Conservation (phyloP, 2,797 vertebrate genomes). For the Eidolon dupreanum region DNA sequence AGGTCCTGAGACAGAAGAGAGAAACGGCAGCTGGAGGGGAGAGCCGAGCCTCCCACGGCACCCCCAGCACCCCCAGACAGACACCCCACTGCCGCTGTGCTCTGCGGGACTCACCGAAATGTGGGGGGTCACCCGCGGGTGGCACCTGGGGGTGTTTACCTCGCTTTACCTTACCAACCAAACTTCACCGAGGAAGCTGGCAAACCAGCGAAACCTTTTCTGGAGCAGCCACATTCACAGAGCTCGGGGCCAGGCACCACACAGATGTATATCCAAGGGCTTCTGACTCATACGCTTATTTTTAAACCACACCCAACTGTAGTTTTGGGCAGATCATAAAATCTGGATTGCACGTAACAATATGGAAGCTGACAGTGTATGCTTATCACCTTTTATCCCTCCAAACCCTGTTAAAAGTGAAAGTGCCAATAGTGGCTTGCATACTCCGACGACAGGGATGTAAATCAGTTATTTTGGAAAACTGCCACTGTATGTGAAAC, state of each 20-base stretch:
- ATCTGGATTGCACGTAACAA: background rate
- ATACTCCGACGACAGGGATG: accelerated
- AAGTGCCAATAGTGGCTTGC: background rate
- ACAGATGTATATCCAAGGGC: accelerated
- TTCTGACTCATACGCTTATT: background rate
- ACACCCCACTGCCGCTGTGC: accelerated
- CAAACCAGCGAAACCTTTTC: background rate
- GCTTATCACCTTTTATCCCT: background rate
- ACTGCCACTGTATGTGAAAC: accelerated
- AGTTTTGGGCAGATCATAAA: background rate
- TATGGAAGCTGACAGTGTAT: background rate
- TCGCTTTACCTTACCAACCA: background rate
- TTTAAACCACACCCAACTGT: background rate
- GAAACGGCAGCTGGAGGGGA: background rate
- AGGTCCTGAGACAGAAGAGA: background rate
- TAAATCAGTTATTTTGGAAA: background rate
- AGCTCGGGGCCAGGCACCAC: background rate
- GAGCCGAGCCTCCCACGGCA: background rate
- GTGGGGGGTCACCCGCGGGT: background rate
- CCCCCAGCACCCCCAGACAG: background rate
- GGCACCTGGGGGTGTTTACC: background rate
- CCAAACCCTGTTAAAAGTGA: background rate
- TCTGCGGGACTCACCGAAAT: accelerated
- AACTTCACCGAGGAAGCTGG: background rate
- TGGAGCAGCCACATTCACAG: accelerated